Evolutionary conservation across 2,113 vertebrate genomes (phyloP).

Genomic region (Megaceryle maxima): DNA sequence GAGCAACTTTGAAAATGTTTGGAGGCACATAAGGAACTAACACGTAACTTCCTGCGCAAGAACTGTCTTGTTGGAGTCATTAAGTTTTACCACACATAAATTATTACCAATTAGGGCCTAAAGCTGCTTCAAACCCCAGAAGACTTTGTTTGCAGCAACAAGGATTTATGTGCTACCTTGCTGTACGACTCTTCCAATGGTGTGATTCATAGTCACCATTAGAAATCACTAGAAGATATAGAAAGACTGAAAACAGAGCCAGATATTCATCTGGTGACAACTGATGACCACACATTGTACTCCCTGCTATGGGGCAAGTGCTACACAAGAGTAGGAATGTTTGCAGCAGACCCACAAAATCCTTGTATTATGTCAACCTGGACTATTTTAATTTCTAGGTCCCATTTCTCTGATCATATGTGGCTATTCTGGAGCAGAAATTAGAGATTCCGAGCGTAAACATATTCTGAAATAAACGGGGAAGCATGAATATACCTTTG

Average conservation of each 20-base stretch:
- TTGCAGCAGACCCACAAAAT: not conserved
- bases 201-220: not conserved
- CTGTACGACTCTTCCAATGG: not conserved
- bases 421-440: not conserved
- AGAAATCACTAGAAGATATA: not conserved
- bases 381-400: not conserved
- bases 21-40: not conserved
- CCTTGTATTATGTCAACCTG: not conserved
- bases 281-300: not conserved
- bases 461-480: not conserved
- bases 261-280: not conserved
- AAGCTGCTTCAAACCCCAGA: not conserved
- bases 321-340: not conserved
- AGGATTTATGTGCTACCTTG: not conserved
- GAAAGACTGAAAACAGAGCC: not conserved
- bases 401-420: not conserved
- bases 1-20: not conserved
- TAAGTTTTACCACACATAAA: conserved; percentile 1
- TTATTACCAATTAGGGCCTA: not conserved
- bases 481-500: not conserved
- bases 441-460: not conserved
- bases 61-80: conserved; percentile 20
- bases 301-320: not conserved
- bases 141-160: not conserved
- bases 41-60: not conserved